Percentiles rank a stretch among this genome's conserved stretches.
phyloP scores from a whole-genome alignment of 2,888 invertebrate genomes.

The Cephus runcator region DNA sequence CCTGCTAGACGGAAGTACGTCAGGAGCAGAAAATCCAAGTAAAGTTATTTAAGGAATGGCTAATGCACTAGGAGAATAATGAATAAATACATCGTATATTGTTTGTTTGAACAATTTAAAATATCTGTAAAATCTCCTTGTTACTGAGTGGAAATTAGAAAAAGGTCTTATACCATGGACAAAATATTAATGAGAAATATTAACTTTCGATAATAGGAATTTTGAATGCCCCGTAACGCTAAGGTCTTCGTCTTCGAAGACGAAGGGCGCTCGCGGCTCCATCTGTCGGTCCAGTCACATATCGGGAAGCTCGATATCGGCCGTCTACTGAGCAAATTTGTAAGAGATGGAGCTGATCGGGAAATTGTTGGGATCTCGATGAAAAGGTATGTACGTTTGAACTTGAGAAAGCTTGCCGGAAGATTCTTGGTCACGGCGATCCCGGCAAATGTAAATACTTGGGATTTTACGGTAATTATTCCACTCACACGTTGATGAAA shows the following conservation, averaged over 20 bases:
- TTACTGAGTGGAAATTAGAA: not conserved
- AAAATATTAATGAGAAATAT: not conserved
- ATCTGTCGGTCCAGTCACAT: slow-evolving; percentile 51
- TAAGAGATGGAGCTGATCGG: slow-evolving; percentile 58
- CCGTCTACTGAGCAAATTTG: slow-evolving; percentile 50
- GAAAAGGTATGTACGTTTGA: slow-evolving; percentile 37
- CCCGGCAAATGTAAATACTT: not conserved
- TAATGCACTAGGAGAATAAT: not conserved
- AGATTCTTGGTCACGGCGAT: not conserved
- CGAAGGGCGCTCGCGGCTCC: slow-evolving; percentile 30
- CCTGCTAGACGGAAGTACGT: not conserved
- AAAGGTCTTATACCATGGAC: not conserved
- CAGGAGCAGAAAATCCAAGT: not conserved
- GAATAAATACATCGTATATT: not conserved
- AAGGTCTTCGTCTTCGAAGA: not conserved
- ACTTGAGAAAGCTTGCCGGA: slow-evolving; percentile 16
- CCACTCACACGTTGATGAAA: not conserved
- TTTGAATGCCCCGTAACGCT: not conserved
- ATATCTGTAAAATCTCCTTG: not conserved
- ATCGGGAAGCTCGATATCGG: slow-evolving; percentile 48
- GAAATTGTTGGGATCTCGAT: slow-evolving; percentile 42
- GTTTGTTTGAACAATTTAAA: not conserved
- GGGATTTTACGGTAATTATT: not conserved
- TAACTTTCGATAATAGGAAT: no score
- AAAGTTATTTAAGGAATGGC: not conserved